phyloP scores from a whole-genome alignment of 2,797 vertebrate species.

The Ibycter americanus region DNA sequence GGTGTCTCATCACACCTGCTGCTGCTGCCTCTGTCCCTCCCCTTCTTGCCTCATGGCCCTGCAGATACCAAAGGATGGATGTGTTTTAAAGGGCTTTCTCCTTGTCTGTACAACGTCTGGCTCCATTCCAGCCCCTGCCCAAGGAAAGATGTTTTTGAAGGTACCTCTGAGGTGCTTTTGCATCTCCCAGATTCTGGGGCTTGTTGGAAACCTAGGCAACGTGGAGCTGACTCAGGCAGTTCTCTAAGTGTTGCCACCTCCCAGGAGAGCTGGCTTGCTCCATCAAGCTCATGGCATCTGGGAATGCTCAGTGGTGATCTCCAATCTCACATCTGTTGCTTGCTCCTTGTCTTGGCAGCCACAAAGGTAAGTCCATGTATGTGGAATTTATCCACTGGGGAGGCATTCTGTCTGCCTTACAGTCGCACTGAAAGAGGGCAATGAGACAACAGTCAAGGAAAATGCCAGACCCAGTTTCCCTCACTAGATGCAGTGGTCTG shows the following conservation, averaged over 20 bases:
- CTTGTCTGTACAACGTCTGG: not conserved
- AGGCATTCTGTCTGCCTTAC: not conserved
- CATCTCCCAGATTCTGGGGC: not conserved
- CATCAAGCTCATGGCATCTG: not conserved
- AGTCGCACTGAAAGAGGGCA: not conserved
- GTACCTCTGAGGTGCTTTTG: not conserved
- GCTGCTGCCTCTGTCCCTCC: not conserved
- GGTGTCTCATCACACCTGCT: not conserved
- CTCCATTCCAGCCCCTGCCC: not conserved
- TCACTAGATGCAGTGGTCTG: not conserved
- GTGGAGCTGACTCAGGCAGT: rapidly evolving
- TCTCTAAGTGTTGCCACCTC: not conserved
- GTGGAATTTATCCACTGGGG: not conserved
- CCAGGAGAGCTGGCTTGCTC: not conserved
- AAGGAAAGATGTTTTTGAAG: not conserved
- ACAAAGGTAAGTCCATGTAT: not conserved
- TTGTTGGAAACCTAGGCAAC: not conserved
- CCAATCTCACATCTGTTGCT: not conserved
- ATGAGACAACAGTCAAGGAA: not conserved
- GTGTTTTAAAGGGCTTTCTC: not conserved
- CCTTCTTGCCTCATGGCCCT: not conserved
- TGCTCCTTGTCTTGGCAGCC: not conserved
- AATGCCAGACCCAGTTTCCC: not conserved
- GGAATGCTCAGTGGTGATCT: not conserved
- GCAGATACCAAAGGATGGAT: not conserved